Evolutionary conservation across 2,797 vertebrate genomes (phyloP).

Genomic region (Muscicapa striata): DNA sequence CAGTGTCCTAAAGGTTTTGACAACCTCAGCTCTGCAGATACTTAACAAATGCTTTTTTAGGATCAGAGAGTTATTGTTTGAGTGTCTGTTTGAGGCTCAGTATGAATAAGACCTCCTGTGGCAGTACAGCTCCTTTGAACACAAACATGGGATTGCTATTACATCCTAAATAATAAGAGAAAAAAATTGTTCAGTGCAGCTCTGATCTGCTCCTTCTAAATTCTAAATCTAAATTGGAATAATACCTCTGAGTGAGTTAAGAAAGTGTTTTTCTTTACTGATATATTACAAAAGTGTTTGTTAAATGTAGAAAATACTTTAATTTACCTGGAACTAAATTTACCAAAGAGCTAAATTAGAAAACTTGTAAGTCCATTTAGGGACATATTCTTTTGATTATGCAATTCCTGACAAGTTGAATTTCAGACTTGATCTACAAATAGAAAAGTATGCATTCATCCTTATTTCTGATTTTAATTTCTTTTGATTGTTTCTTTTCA

Average conservation of each 20-base stretch:
- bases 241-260: background rate
- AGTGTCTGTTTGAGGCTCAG: background rate
- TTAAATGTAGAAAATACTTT: background rate
- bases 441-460: background rate
- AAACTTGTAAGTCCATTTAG: background rate
- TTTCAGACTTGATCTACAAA: background rate
- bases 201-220: background rate
- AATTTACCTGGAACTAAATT: background rate
- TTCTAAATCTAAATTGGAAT: background rate
- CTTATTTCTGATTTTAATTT: background rate
- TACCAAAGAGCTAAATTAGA: background rate
- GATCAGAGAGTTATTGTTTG: background rate
- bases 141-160: background rate
- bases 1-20: background rate
- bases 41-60: background rate
- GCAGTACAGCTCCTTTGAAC: background rate
- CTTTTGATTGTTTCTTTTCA: background rate
- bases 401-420: background rate
- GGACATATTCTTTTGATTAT: background rate
- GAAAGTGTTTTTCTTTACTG: background rate
- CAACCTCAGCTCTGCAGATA: background rate
- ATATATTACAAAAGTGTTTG: background rate
- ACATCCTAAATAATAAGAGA: background rate
- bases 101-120: background rate
- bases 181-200: background rate